Percentiles rank a stretch among this genome's conserved stretches.
Evolutionary conservation across 2,797 vertebrate genomes (phyloP).

Genomic region (Brachyrhaphis roseni): DNA sequence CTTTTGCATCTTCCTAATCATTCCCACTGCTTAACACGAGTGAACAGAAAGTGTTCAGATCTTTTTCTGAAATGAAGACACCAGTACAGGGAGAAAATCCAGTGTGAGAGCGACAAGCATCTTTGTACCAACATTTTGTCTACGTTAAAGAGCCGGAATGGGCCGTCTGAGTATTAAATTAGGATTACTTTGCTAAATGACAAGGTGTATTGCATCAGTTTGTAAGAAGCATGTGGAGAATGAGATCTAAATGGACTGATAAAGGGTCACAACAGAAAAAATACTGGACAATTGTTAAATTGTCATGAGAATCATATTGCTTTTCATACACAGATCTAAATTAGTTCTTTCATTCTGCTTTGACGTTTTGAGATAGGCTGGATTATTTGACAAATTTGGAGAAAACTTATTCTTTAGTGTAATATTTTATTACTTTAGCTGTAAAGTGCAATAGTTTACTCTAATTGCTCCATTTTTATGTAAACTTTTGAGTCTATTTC

Average conservation of each 20-base stretch:
- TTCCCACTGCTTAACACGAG: constrained; percentile 10
- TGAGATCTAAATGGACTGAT: background rate
- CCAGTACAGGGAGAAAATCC: background rate
- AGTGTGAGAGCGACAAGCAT: background rate
- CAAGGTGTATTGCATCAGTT: background rate
- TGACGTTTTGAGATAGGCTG: background rate
- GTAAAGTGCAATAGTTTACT: background rate
- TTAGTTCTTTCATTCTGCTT: background rate
- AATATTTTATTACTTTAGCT: background rate
- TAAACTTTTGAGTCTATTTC: background rate
- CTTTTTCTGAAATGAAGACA: background rate
- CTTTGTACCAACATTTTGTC: constrained; percentile 5
- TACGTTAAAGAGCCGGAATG: background rate
- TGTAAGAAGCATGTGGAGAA: constrained; percentile 9
- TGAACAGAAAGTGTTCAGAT: constrained; percentile 3
- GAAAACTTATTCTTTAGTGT: background rate
- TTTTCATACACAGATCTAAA: background rate
- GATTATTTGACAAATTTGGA: background rate
- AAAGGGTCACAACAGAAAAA: background rate
- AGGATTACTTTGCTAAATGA: background rate
- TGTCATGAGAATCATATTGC: background rate
- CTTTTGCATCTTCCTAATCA: constrained; percentile 34
- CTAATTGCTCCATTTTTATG: background rate
- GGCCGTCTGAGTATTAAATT: background rate
- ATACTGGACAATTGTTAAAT: background rate